A percentile compares a stretch with the other conserved stretches of the same genome.
phyloP scores from a whole-genome alignment of 2,888 invertebrate genomes.

The Cephus pygmeus region DNA sequence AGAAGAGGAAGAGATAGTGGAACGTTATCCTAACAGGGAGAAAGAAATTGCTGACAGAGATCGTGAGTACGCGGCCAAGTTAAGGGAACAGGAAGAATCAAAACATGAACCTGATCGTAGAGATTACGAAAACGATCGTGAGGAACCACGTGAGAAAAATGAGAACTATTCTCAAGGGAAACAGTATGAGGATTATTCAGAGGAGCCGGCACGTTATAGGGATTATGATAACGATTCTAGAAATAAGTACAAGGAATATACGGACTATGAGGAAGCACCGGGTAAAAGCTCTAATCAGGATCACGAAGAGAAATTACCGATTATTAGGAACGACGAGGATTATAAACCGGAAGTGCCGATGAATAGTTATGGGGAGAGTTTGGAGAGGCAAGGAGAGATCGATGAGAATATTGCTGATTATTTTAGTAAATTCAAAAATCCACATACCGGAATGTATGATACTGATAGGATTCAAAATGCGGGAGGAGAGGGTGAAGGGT shows the following conservation, averaged over 20 bases:
- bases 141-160: conserved; percentile 26
- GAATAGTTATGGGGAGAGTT: conserved; percentile 58
- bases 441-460: conserved; percentile 39
- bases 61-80: conserved; percentile 1
- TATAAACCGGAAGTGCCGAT: conserved; percentile 39
- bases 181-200: conserved; percentile 13
- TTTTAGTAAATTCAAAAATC: conserved; percentile 46
- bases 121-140: conserved; percentile 4
- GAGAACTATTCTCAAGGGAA: conserved; percentile 4
- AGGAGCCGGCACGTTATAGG: conserved; percentile 10
- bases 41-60: conserved; percentile 25
- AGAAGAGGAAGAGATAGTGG: conserved; percentile 21
- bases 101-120: background rate
- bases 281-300: conserved; percentile 2
- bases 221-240: background rate
- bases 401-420: conserved; percentile 55
- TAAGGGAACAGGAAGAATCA: background rate
- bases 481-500: conserved; percentile 15
- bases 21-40: conserved; percentile 22
- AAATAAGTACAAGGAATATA: background rate
- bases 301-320: conserved; percentile 26
- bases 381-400: conserved; percentile 47
- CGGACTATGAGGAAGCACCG: background rate
- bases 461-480: conserved; percentile 20
- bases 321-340: conserved; percentile 27